Percentiles rank a stretch among this genome's conserved stretches.
Conservation (phyloP, 2,113 vertebrate species). For the Syngnathus typhle region DNA sequence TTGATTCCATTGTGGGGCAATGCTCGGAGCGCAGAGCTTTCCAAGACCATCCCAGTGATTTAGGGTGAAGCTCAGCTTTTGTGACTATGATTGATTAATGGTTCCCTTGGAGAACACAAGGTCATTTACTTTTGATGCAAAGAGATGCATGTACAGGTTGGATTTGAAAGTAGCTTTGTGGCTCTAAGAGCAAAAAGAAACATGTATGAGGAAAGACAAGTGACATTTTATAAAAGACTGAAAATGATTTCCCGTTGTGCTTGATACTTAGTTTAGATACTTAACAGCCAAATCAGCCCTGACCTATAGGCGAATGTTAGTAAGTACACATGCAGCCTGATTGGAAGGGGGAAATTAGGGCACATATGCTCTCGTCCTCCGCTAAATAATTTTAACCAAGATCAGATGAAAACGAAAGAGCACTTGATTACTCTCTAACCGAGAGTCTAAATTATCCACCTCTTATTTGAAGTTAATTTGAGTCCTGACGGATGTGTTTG, state of each 20-base stretch:
- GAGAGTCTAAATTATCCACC: background rate
- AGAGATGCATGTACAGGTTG: background rate
- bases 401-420: background rate
- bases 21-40: background rate
- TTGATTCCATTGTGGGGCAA: background rate
- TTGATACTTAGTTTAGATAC: background rate
- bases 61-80: background rate
- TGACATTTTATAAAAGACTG: background rate
- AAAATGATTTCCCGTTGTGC: background rate
- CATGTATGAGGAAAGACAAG: background rate
- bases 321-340: background rate
- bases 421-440: conserved; percentile 4
- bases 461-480: background rate
- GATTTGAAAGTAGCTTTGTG: background rate
- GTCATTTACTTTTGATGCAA: background rate
- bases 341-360: background rate
- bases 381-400: background rate
- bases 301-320: background rate
- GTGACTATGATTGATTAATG: background rate
- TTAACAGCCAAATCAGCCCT: background rate
- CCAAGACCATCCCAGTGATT: background rate
- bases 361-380: background rate
- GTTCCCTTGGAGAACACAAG: background rate
- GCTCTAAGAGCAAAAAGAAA: background rate
- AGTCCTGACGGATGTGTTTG: conserved; percentile 1